These are phyloP conservation scores for Equus przewalskii DNA, from an alignment of 2,113 vertebrate species.

Conservation along the genomic window DNA sequence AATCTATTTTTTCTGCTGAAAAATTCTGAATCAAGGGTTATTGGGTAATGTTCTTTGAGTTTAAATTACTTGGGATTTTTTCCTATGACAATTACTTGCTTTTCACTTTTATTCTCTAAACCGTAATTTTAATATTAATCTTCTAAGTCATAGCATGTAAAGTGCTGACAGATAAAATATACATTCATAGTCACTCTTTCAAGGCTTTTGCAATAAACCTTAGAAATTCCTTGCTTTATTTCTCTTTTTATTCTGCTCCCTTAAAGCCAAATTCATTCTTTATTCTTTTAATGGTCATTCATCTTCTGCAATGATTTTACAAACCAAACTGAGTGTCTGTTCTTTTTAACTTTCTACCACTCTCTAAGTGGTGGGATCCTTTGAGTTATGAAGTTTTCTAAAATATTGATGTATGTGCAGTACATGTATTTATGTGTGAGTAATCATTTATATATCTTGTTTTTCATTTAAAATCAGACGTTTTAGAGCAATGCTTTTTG, in stretches of 20 bases:
- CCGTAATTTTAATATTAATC: conserved; percentile 66
- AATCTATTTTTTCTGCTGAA: neutral
- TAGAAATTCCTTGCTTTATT: conserved; percentile 61
- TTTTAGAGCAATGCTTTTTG: neutral
- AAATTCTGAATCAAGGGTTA: neutral
- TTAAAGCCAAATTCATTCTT: conserved; percentile 65
- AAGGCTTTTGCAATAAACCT: conserved; percentile 54
- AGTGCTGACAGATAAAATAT: conserved; percentile 65
- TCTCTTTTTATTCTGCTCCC: conserved; percentile 55
- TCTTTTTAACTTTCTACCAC: neutral
- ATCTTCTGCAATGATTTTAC: conserved; percentile 52
- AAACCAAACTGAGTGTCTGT: conserved; percentile 31
- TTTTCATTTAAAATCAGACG: conserved; percentile 6
- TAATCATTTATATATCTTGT: neutral
- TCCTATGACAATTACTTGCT: neutral
- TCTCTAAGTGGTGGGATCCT: neutral
- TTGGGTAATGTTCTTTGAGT: neutral
- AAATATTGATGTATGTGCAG: neutral
- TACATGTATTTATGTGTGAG: neutral
- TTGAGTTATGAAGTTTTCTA: neutral
- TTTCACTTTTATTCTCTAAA: conserved; percentile 59
- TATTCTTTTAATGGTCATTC: conserved; percentile 36
- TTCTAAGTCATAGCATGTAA: conserved; percentile 64
- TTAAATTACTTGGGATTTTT: conserved; percentile 24
- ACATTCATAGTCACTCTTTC: conserved; percentile 60